A percentile compares a stretch with the other conserved stretches of the same genome.
These are phyloP conservation scores for Xylota sylvarum DNA, from an alignment of 2,888 invertebrate species.

Conservation along the genomic window DNA sequence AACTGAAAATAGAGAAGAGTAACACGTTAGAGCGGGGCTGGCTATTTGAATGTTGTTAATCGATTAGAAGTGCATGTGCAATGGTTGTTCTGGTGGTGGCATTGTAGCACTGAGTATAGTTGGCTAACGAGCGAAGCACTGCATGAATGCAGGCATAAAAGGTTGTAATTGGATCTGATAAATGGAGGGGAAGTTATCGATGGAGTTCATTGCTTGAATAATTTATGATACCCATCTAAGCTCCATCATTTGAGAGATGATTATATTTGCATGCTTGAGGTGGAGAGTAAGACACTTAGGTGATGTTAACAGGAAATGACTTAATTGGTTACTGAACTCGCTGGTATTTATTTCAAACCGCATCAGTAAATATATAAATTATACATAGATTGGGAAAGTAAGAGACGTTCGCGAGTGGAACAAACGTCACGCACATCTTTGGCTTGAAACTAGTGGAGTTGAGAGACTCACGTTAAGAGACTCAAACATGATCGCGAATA, in stretches of 20 bases:
- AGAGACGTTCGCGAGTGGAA: too few species aligned
- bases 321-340: too few species aligned
- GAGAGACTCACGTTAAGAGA: too few species aligned
- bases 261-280: too few species aligned
- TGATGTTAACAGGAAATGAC: too few species aligned
- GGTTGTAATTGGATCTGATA: constrained; percentile 28
- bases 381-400: too few species aligned
- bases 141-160: neutral
- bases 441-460: too few species aligned
- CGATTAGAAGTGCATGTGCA: constrained; percentile 33
- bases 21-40: neutral
- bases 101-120: neutral
- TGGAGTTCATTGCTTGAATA: neutral
- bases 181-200: constrained; percentile 1
- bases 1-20: constrained; percentile 77
- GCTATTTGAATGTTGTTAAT: constrained; percentile 25
- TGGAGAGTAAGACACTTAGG: too few species aligned
- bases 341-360: too few species aligned
- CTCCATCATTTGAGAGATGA: neutral
- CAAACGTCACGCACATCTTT: too few species aligned
- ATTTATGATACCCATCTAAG: neutral
- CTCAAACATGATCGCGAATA: too few species aligned
- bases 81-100: neutral
- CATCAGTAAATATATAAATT: too few species aligned
- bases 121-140: constrained; percentile 9